Evolutionary conservation across 2,888 invertebrate species (phyloP).

Genomic region (Harpagoxenus sublaevis): DNA sequence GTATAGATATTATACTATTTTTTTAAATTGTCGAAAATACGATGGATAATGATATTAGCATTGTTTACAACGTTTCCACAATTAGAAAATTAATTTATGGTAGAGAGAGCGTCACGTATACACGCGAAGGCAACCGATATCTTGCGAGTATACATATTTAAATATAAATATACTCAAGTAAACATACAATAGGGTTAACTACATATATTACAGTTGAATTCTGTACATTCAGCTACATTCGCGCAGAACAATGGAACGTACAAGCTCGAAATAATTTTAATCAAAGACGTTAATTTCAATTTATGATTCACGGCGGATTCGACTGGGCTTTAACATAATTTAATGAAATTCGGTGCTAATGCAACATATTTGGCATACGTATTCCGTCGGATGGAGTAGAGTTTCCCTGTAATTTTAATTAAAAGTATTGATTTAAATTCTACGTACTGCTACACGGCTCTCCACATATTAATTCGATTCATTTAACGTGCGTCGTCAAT

Average conservation of each 20-base stretch:
- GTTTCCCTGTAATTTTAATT: conserved; percentile 58
- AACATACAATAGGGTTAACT: conserved; percentile 9
- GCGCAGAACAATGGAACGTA: conserved; percentile 46
- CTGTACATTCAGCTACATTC: conserved; percentile 7
- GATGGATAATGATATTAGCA: neutral
- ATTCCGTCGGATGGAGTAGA: conserved; percentile 56
- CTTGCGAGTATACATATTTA: neutral
- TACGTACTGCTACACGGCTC: conserved; percentile 35
- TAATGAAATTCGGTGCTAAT: conserved; percentile 58
- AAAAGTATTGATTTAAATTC: conserved; percentile 59
- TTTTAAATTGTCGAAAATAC: neutral
- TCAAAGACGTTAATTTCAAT: conserved; percentile 58
- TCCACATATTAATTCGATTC: conserved; percentile 54
- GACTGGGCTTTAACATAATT: conserved; percentile 57
- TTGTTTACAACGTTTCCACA: neutral
- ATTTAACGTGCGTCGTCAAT: conserved; percentile 52
- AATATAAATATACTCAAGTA: conserved; percentile 21
- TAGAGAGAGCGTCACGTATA: neutral
- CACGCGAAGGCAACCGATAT: neutral
- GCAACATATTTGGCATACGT: conserved; percentile 58
- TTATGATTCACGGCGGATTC: conserved; percentile 56
- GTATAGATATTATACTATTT: neutral
- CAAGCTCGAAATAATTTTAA: conserved; percentile 53
- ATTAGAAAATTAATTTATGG: conserved; percentile 11
- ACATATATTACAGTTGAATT: neutral